Evolutionary conservation across 2,797 vertebrate genomes (phyloP).

Genomic region (Margarornis squamiger): DNA sequence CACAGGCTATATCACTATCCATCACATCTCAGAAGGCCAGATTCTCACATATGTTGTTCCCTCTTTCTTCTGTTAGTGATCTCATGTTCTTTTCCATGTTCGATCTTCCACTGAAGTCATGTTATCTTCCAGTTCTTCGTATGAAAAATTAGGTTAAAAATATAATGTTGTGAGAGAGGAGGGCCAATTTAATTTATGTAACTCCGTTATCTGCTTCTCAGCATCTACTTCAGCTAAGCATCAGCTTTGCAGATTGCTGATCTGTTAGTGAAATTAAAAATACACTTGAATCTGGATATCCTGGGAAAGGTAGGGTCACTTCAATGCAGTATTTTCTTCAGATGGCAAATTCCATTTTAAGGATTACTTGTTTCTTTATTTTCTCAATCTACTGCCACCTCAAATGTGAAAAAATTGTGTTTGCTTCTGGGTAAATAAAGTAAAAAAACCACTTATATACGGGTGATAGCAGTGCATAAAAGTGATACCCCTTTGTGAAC

Average conservation of each 20-base stretch:
- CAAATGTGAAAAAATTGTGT: neutral
- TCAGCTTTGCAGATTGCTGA: neutral
- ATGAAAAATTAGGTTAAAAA: neutral
- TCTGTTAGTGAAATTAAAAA: slow-evolving; percentile 8
- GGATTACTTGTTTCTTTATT: neutral
- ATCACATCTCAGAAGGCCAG: neutral
- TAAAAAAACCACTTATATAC: neutral
- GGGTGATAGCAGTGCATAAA: neutral
- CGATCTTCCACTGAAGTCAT: neutral
- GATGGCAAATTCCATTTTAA: neutral
- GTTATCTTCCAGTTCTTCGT: neutral
- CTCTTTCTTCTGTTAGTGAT: neutral
- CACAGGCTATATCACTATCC: neutral
- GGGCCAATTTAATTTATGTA: neutral
- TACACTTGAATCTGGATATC: neutral
- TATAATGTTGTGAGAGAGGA: neutral
- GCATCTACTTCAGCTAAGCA: neutral
- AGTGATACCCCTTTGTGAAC: neutral
- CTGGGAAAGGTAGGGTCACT: neutral
- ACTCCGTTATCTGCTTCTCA: neutral
- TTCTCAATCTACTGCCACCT: neutral
- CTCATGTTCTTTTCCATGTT: neutral
- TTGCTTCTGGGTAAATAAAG: neutral
- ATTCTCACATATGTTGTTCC: neutral
- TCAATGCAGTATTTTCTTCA: neutral